phyloP scores from a whole-genome alignment of 2,113 vertebrate genomes.

The Thalassarche chlororhynchos region DNA sequence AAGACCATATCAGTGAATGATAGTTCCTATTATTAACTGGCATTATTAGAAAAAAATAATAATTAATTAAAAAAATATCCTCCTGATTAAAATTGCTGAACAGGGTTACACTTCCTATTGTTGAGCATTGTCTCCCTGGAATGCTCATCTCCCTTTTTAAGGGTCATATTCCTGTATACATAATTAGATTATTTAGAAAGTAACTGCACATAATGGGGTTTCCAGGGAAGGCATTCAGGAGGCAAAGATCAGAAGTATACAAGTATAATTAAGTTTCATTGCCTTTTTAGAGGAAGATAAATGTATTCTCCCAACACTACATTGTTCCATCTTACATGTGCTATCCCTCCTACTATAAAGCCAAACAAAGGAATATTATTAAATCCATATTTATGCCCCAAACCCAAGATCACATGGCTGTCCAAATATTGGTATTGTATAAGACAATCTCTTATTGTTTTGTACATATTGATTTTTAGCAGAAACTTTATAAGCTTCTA shows the following conservation, averaged over 20 bases:
- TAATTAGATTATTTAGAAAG: not conserved
- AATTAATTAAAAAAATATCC: not conserved
- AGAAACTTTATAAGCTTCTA: not conserved
- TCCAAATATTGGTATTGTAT: not conserved
- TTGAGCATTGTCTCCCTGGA: not conserved
- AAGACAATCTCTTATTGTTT: not conserved
- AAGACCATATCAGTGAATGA: not conserved
- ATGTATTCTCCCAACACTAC: not conserved
- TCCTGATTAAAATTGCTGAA: not conserved
- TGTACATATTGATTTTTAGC: not conserved
- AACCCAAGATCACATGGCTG: not conserved
- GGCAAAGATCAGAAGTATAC: not conserved
- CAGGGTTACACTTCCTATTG: not conserved
- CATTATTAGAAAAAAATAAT: not conserved
- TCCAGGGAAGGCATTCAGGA: not conserved
- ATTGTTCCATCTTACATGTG: not conserved
- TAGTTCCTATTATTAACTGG: not conserved
- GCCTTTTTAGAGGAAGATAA: not conserved
- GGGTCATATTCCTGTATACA: not conserved
- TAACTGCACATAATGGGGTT: not conserved
- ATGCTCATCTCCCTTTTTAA: not conserved
- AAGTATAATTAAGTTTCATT: not conserved
- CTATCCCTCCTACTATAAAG: not conserved
- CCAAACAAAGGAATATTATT: not conserved
- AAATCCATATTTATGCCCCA: not conserved